Evolutionary conservation across 1,140 invertebrate genomes (phyloP).

Genomic region (Cyrtorhinus lividipennis): DNA sequence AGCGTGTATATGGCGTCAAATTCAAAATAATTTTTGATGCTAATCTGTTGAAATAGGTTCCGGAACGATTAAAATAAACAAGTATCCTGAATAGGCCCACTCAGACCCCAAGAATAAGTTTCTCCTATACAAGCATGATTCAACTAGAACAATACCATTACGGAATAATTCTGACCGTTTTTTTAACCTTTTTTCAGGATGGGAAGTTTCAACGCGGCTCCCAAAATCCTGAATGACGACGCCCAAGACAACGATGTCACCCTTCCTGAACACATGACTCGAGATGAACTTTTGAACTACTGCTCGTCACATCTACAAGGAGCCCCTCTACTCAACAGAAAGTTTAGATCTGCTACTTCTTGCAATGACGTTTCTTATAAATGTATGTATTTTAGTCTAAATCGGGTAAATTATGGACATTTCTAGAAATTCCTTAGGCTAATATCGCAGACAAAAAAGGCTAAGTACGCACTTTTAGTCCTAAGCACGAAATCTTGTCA

Average conservation of each 20-base stretch:
- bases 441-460: no score
- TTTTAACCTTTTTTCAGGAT: constrained; percentile 37
- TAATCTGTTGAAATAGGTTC: no score
- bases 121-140: no score
- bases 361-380: constrained; percentile 5
- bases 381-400: constrained; percentile 2
- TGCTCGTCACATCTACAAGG: constrained; percentile 33
- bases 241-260: constrained; percentile 43
- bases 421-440: background rate
- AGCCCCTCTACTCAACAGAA: constrained; percentile 33
- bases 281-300: constrained; percentile 36
- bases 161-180: no score
- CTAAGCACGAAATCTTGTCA: no score
- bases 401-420: background rate
- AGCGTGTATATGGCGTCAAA: no score
- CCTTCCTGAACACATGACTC: constrained; percentile 34
- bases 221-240: constrained; percentile 48
- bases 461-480: no score
- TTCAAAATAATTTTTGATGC: no score
- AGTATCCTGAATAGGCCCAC: no score
- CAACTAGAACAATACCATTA: no score
- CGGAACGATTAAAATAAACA: no score
- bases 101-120: no score
- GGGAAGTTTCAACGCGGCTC: constrained; percentile 55
- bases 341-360: constrained; percentile 26